Evolutionary conservation across 2,888 invertebrate genomes (phyloP).

Genomic region (Vannuccia rotundouncinata): DNA sequence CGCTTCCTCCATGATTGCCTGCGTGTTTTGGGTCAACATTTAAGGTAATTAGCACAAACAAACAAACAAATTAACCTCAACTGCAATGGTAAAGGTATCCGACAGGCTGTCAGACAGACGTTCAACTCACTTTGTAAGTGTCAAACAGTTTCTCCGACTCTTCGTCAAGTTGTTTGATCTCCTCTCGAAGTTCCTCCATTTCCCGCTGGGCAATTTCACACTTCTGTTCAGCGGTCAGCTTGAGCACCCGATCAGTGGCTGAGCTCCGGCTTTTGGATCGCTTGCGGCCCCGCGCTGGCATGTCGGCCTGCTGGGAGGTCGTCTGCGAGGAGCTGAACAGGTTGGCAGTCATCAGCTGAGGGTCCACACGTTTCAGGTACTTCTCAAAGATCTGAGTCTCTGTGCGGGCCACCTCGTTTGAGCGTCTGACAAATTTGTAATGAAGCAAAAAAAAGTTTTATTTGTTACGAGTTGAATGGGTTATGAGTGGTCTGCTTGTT

Average conservation of each 20-base stretch:
- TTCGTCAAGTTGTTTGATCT: conserved; percentile 50
- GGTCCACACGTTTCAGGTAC: conserved; percentile 52
- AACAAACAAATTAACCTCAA: no score
- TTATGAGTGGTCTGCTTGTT: no score
- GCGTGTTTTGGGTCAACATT: no score
- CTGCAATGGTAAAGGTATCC: no score
- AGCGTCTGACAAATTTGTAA: no score
- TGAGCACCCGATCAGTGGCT: conserved; percentile 49
- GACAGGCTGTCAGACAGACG: no score
- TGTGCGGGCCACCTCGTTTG: conserved; percentile 52
- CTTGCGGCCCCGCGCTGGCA: conserved; percentile 46
- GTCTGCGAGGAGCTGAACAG: conserved; percentile 35
- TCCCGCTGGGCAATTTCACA: conserved; percentile 57
- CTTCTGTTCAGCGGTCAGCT: conserved; percentile 54
- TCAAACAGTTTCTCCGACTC: conserved; percentile 54
- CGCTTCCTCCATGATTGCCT: conserved; percentile 56
- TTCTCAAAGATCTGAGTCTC: conserved; percentile 57
- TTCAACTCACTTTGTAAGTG: conserved; percentile 35
- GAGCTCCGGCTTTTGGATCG: conserved; percentile 52
- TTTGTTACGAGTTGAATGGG: no score
- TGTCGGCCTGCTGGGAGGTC: conserved; percentile 41
- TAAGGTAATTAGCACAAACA: no score
- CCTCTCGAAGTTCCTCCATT: conserved; percentile 53
- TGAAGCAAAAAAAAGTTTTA: no score
- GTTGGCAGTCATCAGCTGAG: conserved; percentile 42